These are phyloP conservation scores for Mesitornis unicolor DNA, from an alignment of 2,113 vertebrate genomes.

Conservation along the genomic window DNA sequence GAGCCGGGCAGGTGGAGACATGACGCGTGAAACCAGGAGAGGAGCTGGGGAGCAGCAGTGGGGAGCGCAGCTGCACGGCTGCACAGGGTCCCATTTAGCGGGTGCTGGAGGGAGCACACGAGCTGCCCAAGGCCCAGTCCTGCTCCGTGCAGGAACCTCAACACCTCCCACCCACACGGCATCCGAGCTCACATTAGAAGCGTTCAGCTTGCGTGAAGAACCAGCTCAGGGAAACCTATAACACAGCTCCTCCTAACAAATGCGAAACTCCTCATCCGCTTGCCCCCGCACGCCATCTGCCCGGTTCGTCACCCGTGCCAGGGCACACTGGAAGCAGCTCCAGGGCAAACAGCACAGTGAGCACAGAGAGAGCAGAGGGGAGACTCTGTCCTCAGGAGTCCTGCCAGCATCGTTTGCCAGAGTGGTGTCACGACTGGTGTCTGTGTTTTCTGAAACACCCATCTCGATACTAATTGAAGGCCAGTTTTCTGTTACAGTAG, in stretches of 20 bases:
- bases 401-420: not conserved
- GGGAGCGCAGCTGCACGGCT: not conserved
- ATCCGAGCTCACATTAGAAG: constrained; percentile 52
- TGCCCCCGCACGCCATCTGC: not conserved
- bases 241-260: not conserved
- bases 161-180: not conserved
- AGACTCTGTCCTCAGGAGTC: not conserved
- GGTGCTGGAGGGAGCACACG: not conserved
- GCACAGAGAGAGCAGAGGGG: not conserved
- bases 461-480: not conserved
- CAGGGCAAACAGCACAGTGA: fast-evolving
- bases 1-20: not conserved
- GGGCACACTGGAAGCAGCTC: not conserved
- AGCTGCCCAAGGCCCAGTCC: not conserved
- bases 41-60: fast-evolving
- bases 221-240: not conserved
- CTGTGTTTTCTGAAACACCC: not conserved
- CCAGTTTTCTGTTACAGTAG: not conserved
- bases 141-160: not conserved
- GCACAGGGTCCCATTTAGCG: too few species aligned
- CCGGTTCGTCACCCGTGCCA: not conserved
- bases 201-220: not conserved
- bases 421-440: not conserved
- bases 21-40: fast-evolving
- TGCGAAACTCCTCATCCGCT: not conserved